phyloP scores from a whole-genome alignment of 2,888 invertebrate genomes.

The Blastobasis lacticolella region DNA sequence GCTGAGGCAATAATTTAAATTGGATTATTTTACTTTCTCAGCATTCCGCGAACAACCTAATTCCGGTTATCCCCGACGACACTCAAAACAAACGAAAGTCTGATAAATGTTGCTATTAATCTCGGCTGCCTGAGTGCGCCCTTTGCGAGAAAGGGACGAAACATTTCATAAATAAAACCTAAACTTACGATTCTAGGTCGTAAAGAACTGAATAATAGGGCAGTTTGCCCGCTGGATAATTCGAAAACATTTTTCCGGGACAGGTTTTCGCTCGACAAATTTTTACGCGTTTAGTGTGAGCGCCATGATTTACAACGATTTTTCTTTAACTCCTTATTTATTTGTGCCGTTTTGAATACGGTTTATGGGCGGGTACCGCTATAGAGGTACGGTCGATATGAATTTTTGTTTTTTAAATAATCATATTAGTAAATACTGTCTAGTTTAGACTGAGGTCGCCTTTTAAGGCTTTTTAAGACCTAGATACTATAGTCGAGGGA shows the following conservation, averaged over 20 bases:
- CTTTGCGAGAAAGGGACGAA: conserved; percentile 37
- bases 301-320: too few relatives aligned
- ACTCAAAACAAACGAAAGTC: conserved; percentile 66
- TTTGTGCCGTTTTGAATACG: too few relatives aligned
- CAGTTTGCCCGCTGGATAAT: too few relatives aligned
- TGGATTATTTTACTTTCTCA: conserved; percentile 50
- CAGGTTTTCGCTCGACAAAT: neutral
- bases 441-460: too few relatives aligned
- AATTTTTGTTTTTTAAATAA: too few relatives aligned
- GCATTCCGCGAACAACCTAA: conserved; percentile 55
- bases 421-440: too few relatives aligned
- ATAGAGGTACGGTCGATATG: too few relatives aligned
- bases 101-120: conserved; percentile 64
- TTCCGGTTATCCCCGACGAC: conserved; percentile 57
- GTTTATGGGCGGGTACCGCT: too few relatives aligned
- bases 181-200: neutral
- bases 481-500: too few relatives aligned
- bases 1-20: conserved; percentile 43
- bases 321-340: too few relatives aligned
- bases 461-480: too few relatives aligned
- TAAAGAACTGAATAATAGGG: neutral
- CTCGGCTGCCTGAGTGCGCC: conserved; percentile 37
- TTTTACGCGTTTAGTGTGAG: too few relatives aligned
- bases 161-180: conserved; percentile 7
- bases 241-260: neutral